Conservation (phyloP, 2,888 invertebrate genomes). For the Cryptus armator region DNA sequence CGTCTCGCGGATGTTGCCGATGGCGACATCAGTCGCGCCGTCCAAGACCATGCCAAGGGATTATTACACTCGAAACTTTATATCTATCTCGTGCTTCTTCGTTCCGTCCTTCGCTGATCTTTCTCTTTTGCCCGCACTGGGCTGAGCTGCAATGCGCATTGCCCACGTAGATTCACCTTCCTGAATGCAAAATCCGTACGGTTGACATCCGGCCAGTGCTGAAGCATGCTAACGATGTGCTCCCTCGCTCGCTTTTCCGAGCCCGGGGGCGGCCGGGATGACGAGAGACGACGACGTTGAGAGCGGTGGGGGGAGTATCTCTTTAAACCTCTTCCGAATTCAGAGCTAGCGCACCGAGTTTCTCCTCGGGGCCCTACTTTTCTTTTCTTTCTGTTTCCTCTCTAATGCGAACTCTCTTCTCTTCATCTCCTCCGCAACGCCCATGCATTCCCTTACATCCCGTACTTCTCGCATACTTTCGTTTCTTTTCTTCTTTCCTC, state of each 20-base stretch:
- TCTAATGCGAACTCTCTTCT: conserved; percentile 12
- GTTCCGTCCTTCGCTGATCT: not conserved
- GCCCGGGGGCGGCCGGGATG: conserved; percentile 27
- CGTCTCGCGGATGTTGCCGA: conserved; percentile 73
- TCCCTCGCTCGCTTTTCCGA: conserved; percentile 49
- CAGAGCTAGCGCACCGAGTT: conserved; percentile 20
- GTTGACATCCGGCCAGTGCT: conserved; percentile 72
- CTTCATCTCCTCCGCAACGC: not conserved
- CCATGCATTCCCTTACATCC: conserved; percentile 9
- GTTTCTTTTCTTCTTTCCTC: not conserved
- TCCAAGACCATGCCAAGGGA: conserved; percentile 20
- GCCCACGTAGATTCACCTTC: conserved; percentile 27
- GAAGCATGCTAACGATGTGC: conserved; percentile 76
- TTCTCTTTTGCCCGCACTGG: not conserved
- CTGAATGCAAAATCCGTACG: conserved; percentile 62
- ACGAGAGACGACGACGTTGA: conserved; percentile 33
- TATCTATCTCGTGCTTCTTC: conserved; percentile 1
- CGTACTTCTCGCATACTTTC: conserved; percentile 1
- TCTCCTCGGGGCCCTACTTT: not conserved
- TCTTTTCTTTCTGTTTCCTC: conserved; percentile 27
- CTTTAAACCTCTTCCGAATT: conserved; percentile 46
- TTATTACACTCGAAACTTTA: conserved; percentile 24
- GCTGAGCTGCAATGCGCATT: conserved; percentile 28
- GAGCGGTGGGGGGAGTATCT: conserved; percentile 10
- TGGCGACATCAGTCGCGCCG: conserved; percentile 59